These are phyloP conservation scores for Hippocampus zosterae DNA, from an alignment of 2,113 vertebrate species.

Conservation along the genomic window DNA sequence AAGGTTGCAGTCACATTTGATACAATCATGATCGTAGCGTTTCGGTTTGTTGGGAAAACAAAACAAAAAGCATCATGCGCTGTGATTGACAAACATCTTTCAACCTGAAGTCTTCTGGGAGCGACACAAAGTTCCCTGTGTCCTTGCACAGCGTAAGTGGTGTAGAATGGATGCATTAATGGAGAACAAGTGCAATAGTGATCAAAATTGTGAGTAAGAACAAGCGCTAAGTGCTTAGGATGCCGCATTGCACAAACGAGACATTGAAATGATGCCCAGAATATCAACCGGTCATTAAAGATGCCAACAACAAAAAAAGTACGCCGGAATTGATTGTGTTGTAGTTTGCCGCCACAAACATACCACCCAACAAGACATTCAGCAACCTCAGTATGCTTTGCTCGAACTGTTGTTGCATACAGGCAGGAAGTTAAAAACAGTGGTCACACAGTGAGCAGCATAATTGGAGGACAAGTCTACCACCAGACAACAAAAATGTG, in stretches of 20 bases:
- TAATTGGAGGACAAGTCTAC: slow-evolving; percentile 35
- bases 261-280: slow-evolving; percentile 13
- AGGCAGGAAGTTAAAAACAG: slow-evolving; percentile 53
- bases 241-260: background rate
- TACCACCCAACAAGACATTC: slow-evolving; percentile 35
- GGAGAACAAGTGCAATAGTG: background rate
- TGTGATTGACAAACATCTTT: no score
- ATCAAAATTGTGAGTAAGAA: background rate
- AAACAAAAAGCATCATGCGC: no score
- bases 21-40: background rate
- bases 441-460: slow-evolving; percentile 23
- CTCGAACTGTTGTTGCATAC: slow-evolving; percentile 36
- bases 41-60: background rate
- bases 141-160: no score
- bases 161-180: no score
- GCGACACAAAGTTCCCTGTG: no score
- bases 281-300: background rate
- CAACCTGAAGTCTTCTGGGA: no score
- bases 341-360: slow-evolving; percentile 55
- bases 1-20: slow-evolving; percentile 26
- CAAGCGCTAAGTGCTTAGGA: background rate
- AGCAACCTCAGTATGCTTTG: slow-evolving; percentile 26
- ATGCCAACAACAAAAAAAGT: slow-evolving; percentile 34
- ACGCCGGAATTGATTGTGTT: slow-evolving; percentile 26
- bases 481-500: slow-evolving; percentile 7